Evolutionary conservation across 2,888 invertebrate species (phyloP).

Genomic region (Hedya salicella): DNA sequence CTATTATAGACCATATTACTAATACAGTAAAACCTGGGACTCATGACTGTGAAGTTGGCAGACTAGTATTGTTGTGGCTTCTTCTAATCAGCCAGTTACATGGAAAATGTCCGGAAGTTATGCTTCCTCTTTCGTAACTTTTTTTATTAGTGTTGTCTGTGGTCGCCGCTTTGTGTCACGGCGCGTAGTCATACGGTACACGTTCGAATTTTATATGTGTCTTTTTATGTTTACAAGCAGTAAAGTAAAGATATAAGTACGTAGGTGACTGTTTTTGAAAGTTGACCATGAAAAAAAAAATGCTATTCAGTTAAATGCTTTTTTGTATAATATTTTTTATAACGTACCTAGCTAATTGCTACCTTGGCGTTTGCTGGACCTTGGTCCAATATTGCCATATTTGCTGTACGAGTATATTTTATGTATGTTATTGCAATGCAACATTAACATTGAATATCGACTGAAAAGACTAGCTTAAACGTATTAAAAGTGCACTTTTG

Average conservation of each 20-base stretch:
- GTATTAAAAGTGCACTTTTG: too few species aligned
- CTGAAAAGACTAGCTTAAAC: too few species aligned
- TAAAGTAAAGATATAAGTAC: neutral
- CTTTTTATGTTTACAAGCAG: neutral
- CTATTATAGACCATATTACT: neutral
- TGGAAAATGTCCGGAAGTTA: conserved; percentile 29
- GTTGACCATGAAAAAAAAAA: neutral
- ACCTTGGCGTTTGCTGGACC: too few species aligned
- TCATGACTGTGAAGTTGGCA: conserved; percentile 10
- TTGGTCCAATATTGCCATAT: too few species aligned
- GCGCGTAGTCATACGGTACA: neutral
- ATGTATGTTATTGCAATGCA: too few species aligned
- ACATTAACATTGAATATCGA: too few species aligned
- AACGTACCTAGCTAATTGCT: too few species aligned
- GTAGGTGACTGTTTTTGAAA: neutral
- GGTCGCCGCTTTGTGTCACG: conserved; percentile 24
- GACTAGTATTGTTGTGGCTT: conserved; percentile 25
- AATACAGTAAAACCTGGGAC: neutral
- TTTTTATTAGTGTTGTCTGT: conserved; percentile 12
- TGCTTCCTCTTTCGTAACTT: conserved; percentile 24
- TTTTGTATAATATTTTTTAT: too few species aligned
- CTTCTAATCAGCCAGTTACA: conserved; percentile 26
- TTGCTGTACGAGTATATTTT: too few species aligned
- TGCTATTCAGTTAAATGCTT: neutral
- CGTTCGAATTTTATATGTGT: neutral